Evolutionary conservation across 2,113 vertebrate genomes (phyloP), one percentile per base, ranked within the genome.

Genomic region (Pterocles burchelli): DNA sequence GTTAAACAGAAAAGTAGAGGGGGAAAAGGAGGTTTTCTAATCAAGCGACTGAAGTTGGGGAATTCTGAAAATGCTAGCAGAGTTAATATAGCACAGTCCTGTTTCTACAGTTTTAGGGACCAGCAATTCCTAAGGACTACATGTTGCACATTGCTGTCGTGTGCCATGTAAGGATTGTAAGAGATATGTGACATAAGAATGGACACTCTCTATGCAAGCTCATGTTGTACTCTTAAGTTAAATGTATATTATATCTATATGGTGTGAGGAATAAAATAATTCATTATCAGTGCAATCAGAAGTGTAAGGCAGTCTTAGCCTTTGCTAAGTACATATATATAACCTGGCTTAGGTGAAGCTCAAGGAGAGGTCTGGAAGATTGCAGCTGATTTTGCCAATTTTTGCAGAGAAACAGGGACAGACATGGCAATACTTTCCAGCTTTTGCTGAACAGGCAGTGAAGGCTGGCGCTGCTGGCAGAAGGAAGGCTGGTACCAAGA

Each of bases 371-470:
- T 59, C 48, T 88, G 38, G 55, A 66, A 48, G 68, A 59, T 8
- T 0, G 0, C 52, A 36, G 7, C 24, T 84, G 38, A 43, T 77
- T 73, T 88, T 88, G 20, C 14, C 31, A 9, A 11, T 31, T 90
- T 83, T 88, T 81, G 9, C 15, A 48, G 38, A 73, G 85, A 57
- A 73, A 15, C 7, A 4, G 34, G 49, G 17, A 36, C 10, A 63
- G 65, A 29, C 10, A 2, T 26, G 20, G 10, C 0, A 1, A 11
- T 20, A 16, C 10, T 72, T 31, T 2, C 1, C 34, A 14, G 26
- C 3, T 77, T 85, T 90, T 51, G 55, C 52, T 55, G 41, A 86
- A 46, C 31, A 18, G 65, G 31, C 63, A 70, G 34, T 2, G 2
- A 65, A 85, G 21, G 48, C 77, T 84, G 68, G 22, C 28, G 5